Base-by-base conservation (phyloP, 2,797 vertebrate species). In the Danionella dracula region DNA sequence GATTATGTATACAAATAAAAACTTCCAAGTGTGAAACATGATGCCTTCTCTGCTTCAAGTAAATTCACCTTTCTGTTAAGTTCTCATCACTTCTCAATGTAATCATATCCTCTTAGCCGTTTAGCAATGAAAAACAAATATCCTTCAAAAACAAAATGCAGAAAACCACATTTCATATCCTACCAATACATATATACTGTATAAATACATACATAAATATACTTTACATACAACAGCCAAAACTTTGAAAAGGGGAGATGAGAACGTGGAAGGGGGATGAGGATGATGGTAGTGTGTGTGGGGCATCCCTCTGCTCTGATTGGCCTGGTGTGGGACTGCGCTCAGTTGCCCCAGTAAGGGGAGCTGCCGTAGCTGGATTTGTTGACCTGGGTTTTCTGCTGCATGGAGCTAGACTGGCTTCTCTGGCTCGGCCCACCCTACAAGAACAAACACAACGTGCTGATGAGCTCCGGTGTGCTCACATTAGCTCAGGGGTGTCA, bases 141-240 rank as follows among this genome's bases (percentile, higher is more conserved):
- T 87, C 86, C 87, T 88, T 88, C 86, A 82, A 88, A 88, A 86
- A 48, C 83, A 83, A 89, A 80, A 87, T 91, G 89, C 87, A 88
- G 87, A 89, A 88, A 88, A 90, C 84, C 91, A 92, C 90, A 87
- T 90, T 88, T 90, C 84, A 91, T 86, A 85, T 92, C 86, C 88
- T 90, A 90, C 87, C 85, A 89, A 93, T 92, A 94, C 94, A 96
- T 97, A 97, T 94, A 90, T 90, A 90, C 88, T 90, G 89, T 90
- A 90, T 90, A 97, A 94, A 94, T 96, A 96, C 94, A 93, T 94
- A 95, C 93, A 97, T 97, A 97, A 94, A 97, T 97, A 98, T 93
- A 97, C 92, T 96, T 93, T 96, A 97, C 94, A 96, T 94, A 96
- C 89, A 96, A 94, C 77, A 92, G 92, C 84, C 86, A 93, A 92